Evolutionary conservation across 2,888 invertebrate species (phyloP), one percentile per base, ranked within the genome.

Genomic region (Dastarcus helophoroides): DNA sequence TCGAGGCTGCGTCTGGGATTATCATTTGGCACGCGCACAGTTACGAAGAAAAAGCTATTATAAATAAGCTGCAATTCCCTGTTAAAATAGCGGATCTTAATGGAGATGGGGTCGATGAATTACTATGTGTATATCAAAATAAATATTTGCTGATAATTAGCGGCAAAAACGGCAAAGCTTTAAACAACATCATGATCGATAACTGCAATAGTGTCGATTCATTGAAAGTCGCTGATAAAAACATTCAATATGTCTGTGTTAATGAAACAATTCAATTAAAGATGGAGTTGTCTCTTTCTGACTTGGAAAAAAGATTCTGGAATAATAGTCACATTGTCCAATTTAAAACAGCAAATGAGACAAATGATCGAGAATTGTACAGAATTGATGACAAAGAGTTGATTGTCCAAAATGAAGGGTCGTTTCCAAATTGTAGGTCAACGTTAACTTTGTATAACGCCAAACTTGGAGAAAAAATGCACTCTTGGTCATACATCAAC

Each of bases 31-130:
- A 68, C 47, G 67, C 67, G 36, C 75, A 69, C 47, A 71, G 64
- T 50, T 69, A 62, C 53, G 71, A 65, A 12, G 54, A 62, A 14
- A 63, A 60, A 48, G 67, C 55, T 36, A 68, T 69, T 36, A 65
- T 76, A 23, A 68, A 65, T 29, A 65, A 70, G 6, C 63, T 77
- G 30, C 76, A 76, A 40, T 76, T 83, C 46, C 84, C 84, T 1
- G 61, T 81, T 1, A 60, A 77, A 19, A 58, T 84, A 33, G 76
- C 78, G 23, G 85, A 85, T 50, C 61, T 83, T 39, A 73, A 84
- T 56, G 68, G 68, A 3, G 84, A 85, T 54, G 71, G 69, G 14
- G 70, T 80, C 1, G 66, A 69, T 50, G 85, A 85, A 44, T 63
- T 85, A 15, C 54, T 82, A 11, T 69, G 75, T 12, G 62, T 63